A percentile compares a stretch with the other conserved stretches of the same genome.
phyloP scores from a whole-genome alignment of 2,113 vertebrate species.

The Scytalopus superciliaris region DNA sequence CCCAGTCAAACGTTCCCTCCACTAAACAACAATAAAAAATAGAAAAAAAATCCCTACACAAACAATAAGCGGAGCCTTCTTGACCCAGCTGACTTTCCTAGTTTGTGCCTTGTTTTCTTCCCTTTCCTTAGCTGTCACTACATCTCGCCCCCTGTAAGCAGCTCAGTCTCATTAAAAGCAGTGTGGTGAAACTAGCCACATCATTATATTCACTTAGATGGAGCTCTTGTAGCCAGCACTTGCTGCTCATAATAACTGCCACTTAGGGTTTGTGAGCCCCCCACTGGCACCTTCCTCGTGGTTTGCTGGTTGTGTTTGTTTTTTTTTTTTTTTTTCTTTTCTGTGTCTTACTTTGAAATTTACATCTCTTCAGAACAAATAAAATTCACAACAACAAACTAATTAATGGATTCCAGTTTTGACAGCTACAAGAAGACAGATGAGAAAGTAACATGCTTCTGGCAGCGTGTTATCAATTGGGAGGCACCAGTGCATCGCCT shows the following conservation, averaged over 20 bases:
- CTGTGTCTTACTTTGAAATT: conserved; percentile 71
- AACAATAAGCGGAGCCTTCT: conserved; percentile 7
- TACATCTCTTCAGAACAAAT: conserved; percentile 80
- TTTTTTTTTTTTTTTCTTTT: background rate
- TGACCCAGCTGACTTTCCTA: conserved; percentile 43
- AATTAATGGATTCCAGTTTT: conserved; percentile 94
- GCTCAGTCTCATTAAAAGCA: conserved; percentile 73
- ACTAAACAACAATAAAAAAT: background rate
- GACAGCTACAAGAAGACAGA: conserved; percentile 92
- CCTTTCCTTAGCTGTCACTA: conserved; percentile 15
- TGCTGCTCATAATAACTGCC: conserved; percentile 44
- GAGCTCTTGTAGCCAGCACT: conserved; percentile 55
- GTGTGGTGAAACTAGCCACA: conserved; percentile 69
- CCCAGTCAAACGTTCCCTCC: background rate
- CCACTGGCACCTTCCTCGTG: conserved; percentile 32
- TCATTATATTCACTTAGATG: conserved; percentile 70
- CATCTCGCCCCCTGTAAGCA: conserved; percentile 5
- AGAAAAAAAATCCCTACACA: background rate
- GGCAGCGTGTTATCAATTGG: conserved; percentile 87
- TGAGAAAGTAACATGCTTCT: conserved; percentile 87
- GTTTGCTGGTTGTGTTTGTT: background rate
- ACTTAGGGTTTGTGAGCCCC: conserved; percentile 56
- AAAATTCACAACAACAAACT: conserved; percentile 83
- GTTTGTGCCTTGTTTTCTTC: conserved; percentile 24
- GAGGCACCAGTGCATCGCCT: conserved; percentile 85